Conservation (phyloP, 2,113 vertebrate species). For the Hippocampus zosterae region DNA sequence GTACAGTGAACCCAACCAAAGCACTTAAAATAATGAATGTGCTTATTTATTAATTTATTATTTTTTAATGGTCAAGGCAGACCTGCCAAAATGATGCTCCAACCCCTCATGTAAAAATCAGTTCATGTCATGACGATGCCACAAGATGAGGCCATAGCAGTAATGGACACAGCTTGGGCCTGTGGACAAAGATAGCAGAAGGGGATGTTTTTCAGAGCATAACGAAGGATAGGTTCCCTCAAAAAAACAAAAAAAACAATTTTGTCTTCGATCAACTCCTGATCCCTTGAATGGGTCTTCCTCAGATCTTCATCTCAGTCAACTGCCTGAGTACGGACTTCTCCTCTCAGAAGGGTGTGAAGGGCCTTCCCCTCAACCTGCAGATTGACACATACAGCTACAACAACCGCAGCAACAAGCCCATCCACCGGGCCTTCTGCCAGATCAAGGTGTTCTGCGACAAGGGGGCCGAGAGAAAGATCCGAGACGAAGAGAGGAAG, state of each 20-base stretch:
- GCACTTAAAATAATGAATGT: too few species aligned
- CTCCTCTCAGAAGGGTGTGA: slow-evolving; percentile 98
- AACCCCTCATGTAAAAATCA: too few species aligned
- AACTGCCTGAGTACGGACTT: slow-evolving; percentile 99
- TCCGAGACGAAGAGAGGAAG: slow-evolving; percentile 96
- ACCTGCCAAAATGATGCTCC: too few species aligned
- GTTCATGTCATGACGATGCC: not conserved
- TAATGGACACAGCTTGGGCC: not conserved
- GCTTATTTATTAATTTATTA: too few species aligned
- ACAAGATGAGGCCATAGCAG: not conserved
- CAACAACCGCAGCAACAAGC: slow-evolving; percentile 98
- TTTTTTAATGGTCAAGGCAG: too few species aligned
- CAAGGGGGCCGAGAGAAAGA: slow-evolving; percentile 98
- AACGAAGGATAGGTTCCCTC: too few species aligned
- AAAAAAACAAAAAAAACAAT: too few species aligned
- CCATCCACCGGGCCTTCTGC: slow-evolving; percentile 93
- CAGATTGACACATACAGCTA: slow-evolving; percentile 99
- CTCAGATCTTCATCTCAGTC: slow-evolving; percentile 95
- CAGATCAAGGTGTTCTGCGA: slow-evolving; percentile 99
- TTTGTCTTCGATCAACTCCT: not conserved
- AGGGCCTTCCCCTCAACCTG: slow-evolving; percentile 92
- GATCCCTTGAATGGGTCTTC: not conserved
- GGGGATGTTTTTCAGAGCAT: not conserved
- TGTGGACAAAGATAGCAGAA: not conserved
- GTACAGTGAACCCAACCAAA: too few species aligned